Evolutionary conservation across 2,797 vertebrate genomes (phyloP).

Genomic region (Gastrophryne carolinensis): DNA sequence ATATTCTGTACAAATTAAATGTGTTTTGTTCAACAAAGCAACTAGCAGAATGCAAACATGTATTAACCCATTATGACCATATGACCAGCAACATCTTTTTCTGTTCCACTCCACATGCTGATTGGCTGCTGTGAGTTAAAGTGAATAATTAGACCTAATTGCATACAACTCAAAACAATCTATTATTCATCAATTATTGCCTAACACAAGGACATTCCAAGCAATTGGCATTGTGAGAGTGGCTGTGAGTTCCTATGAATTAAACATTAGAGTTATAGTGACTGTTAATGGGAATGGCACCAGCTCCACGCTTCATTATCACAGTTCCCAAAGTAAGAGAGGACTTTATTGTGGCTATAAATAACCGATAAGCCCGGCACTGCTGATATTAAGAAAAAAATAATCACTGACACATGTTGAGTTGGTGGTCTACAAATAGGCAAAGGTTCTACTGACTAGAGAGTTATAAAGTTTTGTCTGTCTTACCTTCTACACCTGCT

Average conservation of each 20-base stretch:
- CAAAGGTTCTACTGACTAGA: background rate
- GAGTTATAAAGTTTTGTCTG: conserved; percentile 47
- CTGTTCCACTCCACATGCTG: too few relatives aligned
- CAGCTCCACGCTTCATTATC: background rate
- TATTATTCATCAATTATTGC: too few relatives aligned
- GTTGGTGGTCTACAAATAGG: background rate
- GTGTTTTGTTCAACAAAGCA: too few relatives aligned
- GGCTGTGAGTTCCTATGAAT: background rate
- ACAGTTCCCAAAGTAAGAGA: background rate
- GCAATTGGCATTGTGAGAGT: background rate
- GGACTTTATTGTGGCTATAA: background rate
- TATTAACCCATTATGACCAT: too few relatives aligned
- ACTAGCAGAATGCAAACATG: too few relatives aligned
- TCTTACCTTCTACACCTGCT: conserved; percentile 89
- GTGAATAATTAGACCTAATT: too few relatives aligned
- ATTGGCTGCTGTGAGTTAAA: too few relatives aligned
- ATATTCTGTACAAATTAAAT: too few relatives aligned
- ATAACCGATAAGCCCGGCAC: conserved; percentile 60
- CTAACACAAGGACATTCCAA: background rate
- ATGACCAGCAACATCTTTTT: too few relatives aligned
- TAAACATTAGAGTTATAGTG: background rate
- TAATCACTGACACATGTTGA: background rate
- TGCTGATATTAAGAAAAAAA: background rate
- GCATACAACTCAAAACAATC: too few relatives aligned
- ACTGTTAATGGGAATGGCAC: background rate